Conservation (phyloP, 2,797 vertebrate genomes). For the Steatocranus sp. region DNA sequence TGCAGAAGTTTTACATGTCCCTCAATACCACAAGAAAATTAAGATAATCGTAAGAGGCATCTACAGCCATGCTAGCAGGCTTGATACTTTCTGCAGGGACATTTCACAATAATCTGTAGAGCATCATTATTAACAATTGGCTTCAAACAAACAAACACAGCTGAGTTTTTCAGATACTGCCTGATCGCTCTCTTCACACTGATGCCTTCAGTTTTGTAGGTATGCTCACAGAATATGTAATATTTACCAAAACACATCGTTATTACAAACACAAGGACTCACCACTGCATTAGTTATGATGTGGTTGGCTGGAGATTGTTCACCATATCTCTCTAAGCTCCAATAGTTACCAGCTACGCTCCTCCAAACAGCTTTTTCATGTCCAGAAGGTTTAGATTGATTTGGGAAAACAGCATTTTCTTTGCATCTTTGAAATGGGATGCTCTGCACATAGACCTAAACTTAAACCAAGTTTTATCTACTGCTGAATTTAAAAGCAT, state of each 20-base stretch:
- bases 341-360: neutral
- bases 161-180: neutral
- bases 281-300: neutral
- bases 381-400: fast-evolving
- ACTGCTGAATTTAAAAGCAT: neutral
- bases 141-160: neutral
- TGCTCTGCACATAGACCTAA: neutral
- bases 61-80: neutral
- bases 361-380: neutral
- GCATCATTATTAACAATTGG: neutral
- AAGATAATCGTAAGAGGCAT: neutral
- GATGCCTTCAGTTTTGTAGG: neutral
- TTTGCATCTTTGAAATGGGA: neutral
- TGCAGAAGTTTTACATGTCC: neutral
- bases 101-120: neutral
- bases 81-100: neutral
- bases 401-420: neutral
- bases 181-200: neutral
- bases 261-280: neutral
- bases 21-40: neutral
- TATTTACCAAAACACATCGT: neutral
- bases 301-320: neutral
- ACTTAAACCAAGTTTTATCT: neutral
- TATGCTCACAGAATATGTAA: neutral
- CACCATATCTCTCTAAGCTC: neutral